Percentiles rank a stretch among this genome's conserved stretches.
phyloP scores from a whole-genome alignment of 2,113 vertebrate species.

The Morone saxatilis region DNA sequence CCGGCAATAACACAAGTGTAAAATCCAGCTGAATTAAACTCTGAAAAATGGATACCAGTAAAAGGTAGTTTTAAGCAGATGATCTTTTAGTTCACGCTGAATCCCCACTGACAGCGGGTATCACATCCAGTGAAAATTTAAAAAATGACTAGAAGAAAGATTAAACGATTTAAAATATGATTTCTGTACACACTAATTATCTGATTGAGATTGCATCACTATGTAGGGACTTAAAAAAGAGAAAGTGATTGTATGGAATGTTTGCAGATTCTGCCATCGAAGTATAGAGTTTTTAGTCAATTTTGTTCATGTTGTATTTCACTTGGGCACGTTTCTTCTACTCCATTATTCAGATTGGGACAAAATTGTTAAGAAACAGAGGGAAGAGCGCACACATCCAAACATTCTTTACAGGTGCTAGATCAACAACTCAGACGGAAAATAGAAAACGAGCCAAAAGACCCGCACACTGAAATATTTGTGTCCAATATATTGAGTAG shows the following conservation, averaged over 20 bases:
- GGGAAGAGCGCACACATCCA: not conserved
- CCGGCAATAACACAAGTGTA: slow-evolving; percentile 43
- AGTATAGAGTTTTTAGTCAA: not conserved
- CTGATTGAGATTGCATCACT: not conserved
- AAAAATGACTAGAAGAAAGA: not conserved
- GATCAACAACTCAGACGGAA: not conserved
- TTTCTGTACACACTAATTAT: slow-evolving; percentile 1
- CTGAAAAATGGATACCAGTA: slow-evolving; percentile 50
- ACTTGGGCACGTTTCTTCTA: not conserved
- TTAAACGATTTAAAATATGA: slow-evolving; percentile 25
- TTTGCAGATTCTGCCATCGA: slow-evolving; percentile 7
- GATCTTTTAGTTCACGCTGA: slow-evolving; percentile 41
- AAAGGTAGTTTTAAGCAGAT: slow-evolving; percentile 43
- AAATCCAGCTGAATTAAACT: slow-evolving; percentile 59
- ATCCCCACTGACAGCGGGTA: slow-evolving; percentile 11
- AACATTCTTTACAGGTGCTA: not conserved
- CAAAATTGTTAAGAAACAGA: not conserved
- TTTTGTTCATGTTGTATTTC: not conserved
- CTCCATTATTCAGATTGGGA: not conserved
- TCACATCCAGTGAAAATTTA: slow-evolving; percentile 8
- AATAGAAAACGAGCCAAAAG: not conserved
- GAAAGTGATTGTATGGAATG: not conserved
- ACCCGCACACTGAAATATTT: too few species aligned
- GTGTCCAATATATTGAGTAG: not conserved
- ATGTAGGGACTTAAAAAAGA: not conserved